phyloP scores from a whole-genome alignment of 2,113 vertebrate genomes.

The Malurus alboscapulatus region DNA sequence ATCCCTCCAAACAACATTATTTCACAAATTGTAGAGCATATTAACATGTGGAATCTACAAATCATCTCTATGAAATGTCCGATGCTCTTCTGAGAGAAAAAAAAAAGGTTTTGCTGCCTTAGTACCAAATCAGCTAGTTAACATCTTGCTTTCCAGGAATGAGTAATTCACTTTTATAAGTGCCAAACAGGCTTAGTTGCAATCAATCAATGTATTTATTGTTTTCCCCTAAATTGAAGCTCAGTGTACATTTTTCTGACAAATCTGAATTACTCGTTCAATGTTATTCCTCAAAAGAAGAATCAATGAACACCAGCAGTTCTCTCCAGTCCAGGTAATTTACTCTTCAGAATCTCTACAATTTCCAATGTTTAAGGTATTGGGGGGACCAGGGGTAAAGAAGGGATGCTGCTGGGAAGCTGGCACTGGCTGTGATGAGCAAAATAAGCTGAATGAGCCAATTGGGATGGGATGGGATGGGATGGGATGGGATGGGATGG shows the following conservation, averaged over 20 bases:
- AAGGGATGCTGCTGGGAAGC: background rate
- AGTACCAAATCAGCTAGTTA: conserved; percentile 33
- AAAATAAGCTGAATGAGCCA: background rate
- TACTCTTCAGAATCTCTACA: background rate
- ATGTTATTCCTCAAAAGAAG: conserved; percentile 28
- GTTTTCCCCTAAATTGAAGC: conserved; percentile 3
- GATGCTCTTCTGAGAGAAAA: background rate
- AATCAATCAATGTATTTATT: conserved; percentile 54
- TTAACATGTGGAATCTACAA: background rate
- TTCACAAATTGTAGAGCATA: background rate
- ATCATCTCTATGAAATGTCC: background rate
- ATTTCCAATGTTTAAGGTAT: background rate
- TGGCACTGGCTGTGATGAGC: background rate
- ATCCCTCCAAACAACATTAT: background rate
- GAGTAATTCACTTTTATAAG: conserved; percentile 29
- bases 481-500: too few relatives aligned
- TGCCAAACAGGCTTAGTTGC: conserved; percentile 7
- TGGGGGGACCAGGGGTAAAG: background rate
- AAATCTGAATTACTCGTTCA: conserved; percentile 39
- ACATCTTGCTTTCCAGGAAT: conserved; percentile 45
- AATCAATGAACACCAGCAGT: conserved; percentile 1
- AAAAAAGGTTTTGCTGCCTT: conserved; percentile 13
- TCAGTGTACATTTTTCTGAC: conserved; percentile 44
- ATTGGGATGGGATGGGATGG: too few relatives aligned
- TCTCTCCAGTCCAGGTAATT: conserved; percentile 12